Evolutionary conservation across 1,140 invertebrate species (phyloP), one percentile per base, ranked within the genome.

Genomic region (Trigoniulus corallinus): DNA sequence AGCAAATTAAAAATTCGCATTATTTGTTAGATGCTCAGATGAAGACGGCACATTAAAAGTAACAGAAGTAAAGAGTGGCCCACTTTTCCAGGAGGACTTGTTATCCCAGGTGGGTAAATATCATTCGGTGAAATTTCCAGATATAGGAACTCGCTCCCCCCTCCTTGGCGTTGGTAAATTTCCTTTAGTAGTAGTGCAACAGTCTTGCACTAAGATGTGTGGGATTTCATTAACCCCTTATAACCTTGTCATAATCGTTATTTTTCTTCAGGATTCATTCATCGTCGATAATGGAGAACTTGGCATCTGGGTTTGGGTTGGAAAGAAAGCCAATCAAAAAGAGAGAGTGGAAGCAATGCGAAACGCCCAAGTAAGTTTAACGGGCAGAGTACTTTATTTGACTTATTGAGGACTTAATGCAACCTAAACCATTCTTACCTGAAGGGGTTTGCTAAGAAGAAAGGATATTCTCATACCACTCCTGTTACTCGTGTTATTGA

Each of bases 251-350:
- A 23, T 4, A 20, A 10, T 41, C 18, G 42, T 21, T 54, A 24
- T n/a, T 49, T 48, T 44, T 29, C 27, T 27, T 29, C 23, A 25
- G 80, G 80, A 84, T 56, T 82, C 85, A 0, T 95, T 81, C 65
- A 79, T 95, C 50, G 68, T 95, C 26, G 88, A 94, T 63, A 84
- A 85, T 57, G 82, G 82, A n/a, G 70, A 71, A 7, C 54, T 57
- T 26, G 88, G 87, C 1, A 79, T 94, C 51, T 95, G 89, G 88
- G 80, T 88, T 1, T 96, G 91, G 91, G 81, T 89, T 4, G 91
- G 91, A 0, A 76, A 75, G 62, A 68, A 77, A 55, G 76, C 82
- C 37, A 77, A 69, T 44, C 69, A 67, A 29, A 79, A 76, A 56
- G 84, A 82, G 65, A 74, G 79, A 55, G 70, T 72, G 22, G 85